Evolutionary conservation across 2,797 vertebrate species (phyloP).

Genomic region (Gephyroberyx darwinii): DNA sequence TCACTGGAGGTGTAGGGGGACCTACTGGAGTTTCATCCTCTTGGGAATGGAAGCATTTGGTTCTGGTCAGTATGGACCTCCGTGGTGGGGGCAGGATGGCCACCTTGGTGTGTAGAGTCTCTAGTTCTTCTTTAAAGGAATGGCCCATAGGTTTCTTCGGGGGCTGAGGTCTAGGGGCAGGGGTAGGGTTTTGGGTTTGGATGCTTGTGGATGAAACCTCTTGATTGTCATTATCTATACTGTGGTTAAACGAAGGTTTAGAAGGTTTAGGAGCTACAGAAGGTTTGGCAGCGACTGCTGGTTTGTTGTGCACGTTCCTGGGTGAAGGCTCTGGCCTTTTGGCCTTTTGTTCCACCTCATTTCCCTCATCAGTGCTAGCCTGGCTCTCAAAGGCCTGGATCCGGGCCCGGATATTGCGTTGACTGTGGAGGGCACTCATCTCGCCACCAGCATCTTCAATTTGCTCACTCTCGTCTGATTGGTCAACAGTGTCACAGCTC

Average conservation of each 20-base stretch:
- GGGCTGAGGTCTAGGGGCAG: constrained; percentile 81
- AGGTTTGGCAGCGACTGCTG: constrained; percentile 85
- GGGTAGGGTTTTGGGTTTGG: constrained; percentile 55
- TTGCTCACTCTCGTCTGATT: constrained; percentile 27
- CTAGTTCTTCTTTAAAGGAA: constrained; percentile 66
- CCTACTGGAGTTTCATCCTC: constrained; percentile 68
- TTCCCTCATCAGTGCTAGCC: constrained; percentile 67
- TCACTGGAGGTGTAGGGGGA: constrained; percentile 59
- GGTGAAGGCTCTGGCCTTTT: constrained; percentile 83
- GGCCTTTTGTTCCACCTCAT: constrained; percentile 54
- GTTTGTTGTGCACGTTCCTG: constrained; percentile 80
- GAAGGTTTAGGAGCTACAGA: constrained; percentile 80
- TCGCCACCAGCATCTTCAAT: constrained; percentile 65
- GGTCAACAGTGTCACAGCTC: constrained; percentile 7
- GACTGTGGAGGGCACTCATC: constrained; percentile 85
- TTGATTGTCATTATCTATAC: constrained; percentile 63
- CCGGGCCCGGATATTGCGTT: constrained; percentile 85
- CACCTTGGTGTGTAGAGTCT: constrained; percentile 67
- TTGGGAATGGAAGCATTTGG: constrained; percentile 70
- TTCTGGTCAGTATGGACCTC: constrained; percentile 75
- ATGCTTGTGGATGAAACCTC: constrained; percentile 63
- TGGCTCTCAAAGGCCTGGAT: constrained; percentile 94
- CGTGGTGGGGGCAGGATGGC: constrained; percentile 63
- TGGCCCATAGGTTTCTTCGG: constrained; percentile 75
- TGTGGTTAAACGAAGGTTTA: constrained; percentile 75